Conservation (phyloP, 2,888 invertebrate genomes). For the Protonemura montana region DNA sequence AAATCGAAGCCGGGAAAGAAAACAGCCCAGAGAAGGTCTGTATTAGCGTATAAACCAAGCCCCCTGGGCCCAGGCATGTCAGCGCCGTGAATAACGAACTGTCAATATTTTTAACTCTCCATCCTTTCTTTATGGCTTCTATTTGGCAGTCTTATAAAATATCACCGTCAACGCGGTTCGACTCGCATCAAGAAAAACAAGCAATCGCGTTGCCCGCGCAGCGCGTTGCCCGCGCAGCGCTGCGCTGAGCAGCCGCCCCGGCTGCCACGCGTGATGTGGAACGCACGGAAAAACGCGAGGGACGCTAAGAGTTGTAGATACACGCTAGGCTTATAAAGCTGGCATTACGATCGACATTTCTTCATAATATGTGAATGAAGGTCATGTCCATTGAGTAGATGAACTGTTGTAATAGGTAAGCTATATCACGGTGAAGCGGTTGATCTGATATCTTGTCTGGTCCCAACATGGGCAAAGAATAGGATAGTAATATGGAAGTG, state of each 20-base stretch:
- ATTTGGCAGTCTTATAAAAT: conserved; percentile 44
- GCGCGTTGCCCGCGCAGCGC: too few species aligned
- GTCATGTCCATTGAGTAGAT: not conserved
- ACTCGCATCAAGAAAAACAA: not conserved
- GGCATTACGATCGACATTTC: not conserved
- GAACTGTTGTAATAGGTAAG: too few species aligned
- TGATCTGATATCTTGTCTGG: not conserved
- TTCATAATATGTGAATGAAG: not conserved
- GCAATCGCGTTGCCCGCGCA: not conserved
- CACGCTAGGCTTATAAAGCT: not conserved
- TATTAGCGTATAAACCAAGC: not conserved
- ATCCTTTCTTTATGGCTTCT: conserved; percentile 43
- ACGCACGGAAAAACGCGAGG: not conserved
- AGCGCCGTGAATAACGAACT: conserved; percentile 42
- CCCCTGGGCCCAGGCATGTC: not conserved
- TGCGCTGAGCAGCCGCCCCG: too few species aligned
- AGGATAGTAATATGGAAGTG: conserved; percentile 19
- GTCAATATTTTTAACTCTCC: conserved; percentile 45
- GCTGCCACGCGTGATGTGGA: too few species aligned
- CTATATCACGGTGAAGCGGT: not conserved
- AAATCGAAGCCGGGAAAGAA: conserved; percentile 37
- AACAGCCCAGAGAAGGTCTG: not conserved
- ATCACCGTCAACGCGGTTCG: conserved; percentile 30
- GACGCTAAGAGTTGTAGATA: not conserved
- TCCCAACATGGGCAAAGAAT: not conserved